Evolutionary conservation across 2,888 invertebrate genomes (phyloP).

Genomic region (Lycophotia porphyrea): DNA sequence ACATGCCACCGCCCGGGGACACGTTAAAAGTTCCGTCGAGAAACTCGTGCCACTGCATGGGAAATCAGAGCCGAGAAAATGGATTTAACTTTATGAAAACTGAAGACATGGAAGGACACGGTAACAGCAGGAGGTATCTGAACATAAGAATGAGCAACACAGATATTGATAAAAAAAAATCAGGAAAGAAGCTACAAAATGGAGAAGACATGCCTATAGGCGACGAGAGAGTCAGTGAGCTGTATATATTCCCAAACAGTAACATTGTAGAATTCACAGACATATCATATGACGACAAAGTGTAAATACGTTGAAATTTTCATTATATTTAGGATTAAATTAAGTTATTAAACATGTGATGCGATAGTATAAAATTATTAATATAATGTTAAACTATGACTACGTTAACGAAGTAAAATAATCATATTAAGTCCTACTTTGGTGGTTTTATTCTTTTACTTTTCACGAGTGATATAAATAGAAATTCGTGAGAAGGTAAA

Average conservation of each 20-base stretch:
- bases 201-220: slow-evolving; percentile 78
- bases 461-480: background rate
- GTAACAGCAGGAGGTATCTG: slow-evolving; percentile 68
- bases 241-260: slow-evolving; percentile 88
- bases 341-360: slow-evolving; percentile 65
- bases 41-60: slow-evolving; percentile 80
- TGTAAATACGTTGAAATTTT: slow-evolving; percentile 75
- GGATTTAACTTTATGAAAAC: slow-evolving; percentile 75
- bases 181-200: slow-evolving; percentile 68
- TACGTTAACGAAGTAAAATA: slow-evolving; percentile 50
- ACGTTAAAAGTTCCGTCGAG: slow-evolving; percentile 75
- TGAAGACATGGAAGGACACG: slow-evolving; percentile 73
- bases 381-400: slow-evolving; percentile 51
- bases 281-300: slow-evolving; percentile 85
- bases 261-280: slow-evolving; percentile 87
- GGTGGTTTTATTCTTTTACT: slow-evolving; percentile 22
- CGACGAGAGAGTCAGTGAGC: slow-evolving; percentile 85
- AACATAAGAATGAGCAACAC: slow-evolving; percentile 67
- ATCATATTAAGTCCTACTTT: slow-evolving; percentile 39
- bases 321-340: slow-evolving; percentile 65
- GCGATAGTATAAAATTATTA: slow-evolving; percentile 66
- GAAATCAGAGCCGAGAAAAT: slow-evolving; percentile 78
- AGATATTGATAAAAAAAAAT: slow-evolving; percentile 71
- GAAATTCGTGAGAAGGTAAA: background rate
- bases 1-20: slow-evolving; percentile 76